Conservation (phyloP, 2,797 vertebrate species). For the Monodelphis domestica region DNA sequence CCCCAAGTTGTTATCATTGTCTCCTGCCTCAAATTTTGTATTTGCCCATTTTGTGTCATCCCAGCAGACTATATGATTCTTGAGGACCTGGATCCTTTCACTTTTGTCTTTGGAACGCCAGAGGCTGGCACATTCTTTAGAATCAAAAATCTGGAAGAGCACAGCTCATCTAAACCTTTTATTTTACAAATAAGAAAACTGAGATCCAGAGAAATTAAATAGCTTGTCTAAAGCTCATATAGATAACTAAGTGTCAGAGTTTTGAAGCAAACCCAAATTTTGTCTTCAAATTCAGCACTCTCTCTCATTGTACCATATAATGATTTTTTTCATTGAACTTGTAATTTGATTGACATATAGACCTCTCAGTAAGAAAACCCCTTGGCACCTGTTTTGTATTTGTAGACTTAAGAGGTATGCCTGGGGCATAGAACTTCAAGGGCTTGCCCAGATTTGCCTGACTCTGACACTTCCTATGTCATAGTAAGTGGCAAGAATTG, state of each 20-base stretch:
- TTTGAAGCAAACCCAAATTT: background rate
- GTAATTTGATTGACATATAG: background rate
- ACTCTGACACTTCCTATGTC: background rate
- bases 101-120: background rate
- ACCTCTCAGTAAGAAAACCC: background rate
- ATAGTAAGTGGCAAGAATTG: background rate
- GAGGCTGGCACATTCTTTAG: background rate
- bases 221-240: background rate
- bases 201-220: background rate
- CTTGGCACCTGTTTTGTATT: background rate
- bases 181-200: background rate
- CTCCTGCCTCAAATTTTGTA: background rate
- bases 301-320: background rate
- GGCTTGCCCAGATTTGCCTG: background rate
- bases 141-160: background rate
- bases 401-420: background rate
- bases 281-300: background rate
- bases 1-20: background rate
- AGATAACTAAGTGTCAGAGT: background rate
- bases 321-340: background rate
- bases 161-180: background rate
- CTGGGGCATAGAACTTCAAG: background rate
- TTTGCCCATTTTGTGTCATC: background rate
- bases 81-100: background rate
- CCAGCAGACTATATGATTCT: background rate